Conservation (phyloP, 37 sponge, comb jelly and placozoan species). For the Ephydatia muelleri region DNA sequence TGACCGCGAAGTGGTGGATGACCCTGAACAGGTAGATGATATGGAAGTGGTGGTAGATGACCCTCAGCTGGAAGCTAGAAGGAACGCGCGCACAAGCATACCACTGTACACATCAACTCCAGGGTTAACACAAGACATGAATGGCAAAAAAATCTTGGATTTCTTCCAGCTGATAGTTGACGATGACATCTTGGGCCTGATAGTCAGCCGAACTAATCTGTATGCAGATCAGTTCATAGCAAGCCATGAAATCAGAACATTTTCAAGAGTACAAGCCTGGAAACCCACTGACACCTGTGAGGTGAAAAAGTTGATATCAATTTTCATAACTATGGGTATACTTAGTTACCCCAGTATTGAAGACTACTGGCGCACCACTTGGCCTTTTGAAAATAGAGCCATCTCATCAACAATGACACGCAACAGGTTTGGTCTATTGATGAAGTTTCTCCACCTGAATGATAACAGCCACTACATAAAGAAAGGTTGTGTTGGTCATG, state of each 20-base stretch:
- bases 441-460: conserved; percentile 23
- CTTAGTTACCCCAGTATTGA: neutral
- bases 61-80: neutral
- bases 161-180: conserved; percentile 2
- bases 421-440: conserved; percentile 15
- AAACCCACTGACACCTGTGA: neutral
- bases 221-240: conserved; percentile 5
- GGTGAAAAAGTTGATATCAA: neutral
- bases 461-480: conserved; percentile 2
- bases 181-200: neutral
- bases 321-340: conserved; percentile 18
- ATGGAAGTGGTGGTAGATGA: neutral
- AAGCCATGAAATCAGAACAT: neutral
- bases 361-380: conserved; percentile 17
- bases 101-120: too few species aligned
- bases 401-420: neutral
- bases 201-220: neutral
- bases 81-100: too few species aligned
- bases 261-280: neutral
- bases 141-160: neutral
- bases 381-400: conserved; percentile 3
- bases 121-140: conserved; percentile 3
- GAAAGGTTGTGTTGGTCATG: conserved; percentile 8
- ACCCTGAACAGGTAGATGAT: too few species aligned
- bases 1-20: too few species aligned